These are phyloP conservation scores for Fragum fragum DNA, from an alignment of 2,888 invertebrate genomes.

Conservation along the genomic window DNA sequence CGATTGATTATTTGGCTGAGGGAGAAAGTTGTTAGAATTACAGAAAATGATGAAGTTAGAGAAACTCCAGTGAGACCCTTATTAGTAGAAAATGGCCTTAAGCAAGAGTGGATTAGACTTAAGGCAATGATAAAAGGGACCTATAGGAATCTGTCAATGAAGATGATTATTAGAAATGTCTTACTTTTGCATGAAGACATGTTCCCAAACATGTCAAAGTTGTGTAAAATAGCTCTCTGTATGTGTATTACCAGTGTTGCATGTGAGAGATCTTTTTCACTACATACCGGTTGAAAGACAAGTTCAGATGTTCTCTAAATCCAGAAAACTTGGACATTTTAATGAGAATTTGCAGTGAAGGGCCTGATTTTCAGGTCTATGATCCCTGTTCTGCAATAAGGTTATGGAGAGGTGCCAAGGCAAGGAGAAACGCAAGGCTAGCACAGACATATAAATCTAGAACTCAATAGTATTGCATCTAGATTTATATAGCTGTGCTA, in stretches of 20 bases:
- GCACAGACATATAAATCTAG: too few relatives aligned
- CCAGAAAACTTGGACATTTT: slow-evolving; percentile 8
- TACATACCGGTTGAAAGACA: neutral
- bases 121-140: too few relatives aligned
- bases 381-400: slow-evolving; percentile 4
- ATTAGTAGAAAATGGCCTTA: neutral
- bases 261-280: slow-evolving; percentile 16
- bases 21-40: too few relatives aligned
- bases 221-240: slow-evolving; percentile 7
- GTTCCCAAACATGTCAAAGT: neutral
- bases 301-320: slow-evolving; percentile 9
- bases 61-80: neutral
- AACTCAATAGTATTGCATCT: too few relatives aligned
- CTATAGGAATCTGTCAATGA: too few relatives aligned
- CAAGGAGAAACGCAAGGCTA: too few relatives aligned
- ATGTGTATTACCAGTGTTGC: slow-evolving; percentile 20
- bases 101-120: neutral
- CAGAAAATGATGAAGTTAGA: too few relatives aligned
- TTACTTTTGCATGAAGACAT: neutral
- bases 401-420: too few relatives aligned
- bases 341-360: slow-evolving; percentile 1
- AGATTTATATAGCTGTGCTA: too few relatives aligned
- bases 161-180: neutral
- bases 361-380: neutral
- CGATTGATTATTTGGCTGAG: too few relatives aligned